Evolutionary conservation across 2,888 invertebrate species (phyloP).

Genomic region (Polyommatus iphigenia): DNA sequence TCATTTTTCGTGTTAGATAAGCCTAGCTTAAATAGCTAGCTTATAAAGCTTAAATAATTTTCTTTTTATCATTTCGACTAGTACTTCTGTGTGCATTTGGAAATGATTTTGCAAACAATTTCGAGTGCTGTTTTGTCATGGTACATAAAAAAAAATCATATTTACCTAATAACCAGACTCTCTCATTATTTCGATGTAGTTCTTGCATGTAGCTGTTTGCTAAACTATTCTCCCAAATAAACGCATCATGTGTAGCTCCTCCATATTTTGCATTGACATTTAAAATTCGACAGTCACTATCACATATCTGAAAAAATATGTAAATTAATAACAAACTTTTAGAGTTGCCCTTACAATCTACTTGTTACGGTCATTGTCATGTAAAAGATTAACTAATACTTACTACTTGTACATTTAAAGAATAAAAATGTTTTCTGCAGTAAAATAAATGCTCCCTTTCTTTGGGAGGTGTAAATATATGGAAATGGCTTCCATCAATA

Average conservation of each 20-base stretch:
- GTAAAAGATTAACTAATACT: conserved; percentile 11
- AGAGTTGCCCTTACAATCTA: conserved; percentile 3
- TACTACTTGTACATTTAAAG: conserved; percentile 30
- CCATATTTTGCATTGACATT: conserved; percentile 29
- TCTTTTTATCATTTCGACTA: too few relatives aligned
- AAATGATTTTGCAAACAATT: conserved; percentile 11
- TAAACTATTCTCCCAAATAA: conserved; percentile 31
- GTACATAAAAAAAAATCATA: not conserved
- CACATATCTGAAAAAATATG: not conserved
- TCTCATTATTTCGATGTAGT: conserved; percentile 31
- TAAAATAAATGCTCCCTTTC: conserved; percentile 35
- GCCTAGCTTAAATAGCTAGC: too few relatives aligned
- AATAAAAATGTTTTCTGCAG: conserved; percentile 16
- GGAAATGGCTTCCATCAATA: conserved; percentile 36
- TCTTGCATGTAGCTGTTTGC: conserved; percentile 28
- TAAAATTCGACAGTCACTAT: conserved; percentile 14
- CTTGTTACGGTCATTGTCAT: conserved; percentile 8
- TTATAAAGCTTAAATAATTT: too few relatives aligned
- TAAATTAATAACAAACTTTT: conserved; percentile 18
- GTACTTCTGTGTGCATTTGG: conserved; percentile 6
- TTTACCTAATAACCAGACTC: conserved; percentile 37
- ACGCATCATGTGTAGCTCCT: conserved; percentile 30
- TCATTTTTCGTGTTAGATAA: too few relatives aligned
- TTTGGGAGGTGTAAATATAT: conserved; percentile 35
- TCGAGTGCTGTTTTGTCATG: conserved; percentile 15